These are phyloP conservation scores for Ctenomys sociabilis DNA, from an alignment of 2,113 vertebrate species.

Conservation along the genomic window DNA sequence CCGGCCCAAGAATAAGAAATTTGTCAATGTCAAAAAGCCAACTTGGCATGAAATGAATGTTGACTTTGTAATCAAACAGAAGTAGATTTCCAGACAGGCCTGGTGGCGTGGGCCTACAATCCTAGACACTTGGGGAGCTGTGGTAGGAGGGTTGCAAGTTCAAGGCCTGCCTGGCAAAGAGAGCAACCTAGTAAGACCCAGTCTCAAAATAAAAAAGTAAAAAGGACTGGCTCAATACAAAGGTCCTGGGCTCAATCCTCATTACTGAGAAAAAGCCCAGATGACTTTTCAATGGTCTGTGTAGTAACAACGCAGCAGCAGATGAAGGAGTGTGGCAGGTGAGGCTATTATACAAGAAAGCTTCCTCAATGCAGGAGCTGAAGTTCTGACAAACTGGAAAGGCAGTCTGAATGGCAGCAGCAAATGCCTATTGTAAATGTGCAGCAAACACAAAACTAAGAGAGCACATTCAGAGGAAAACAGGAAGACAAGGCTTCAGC, in stretches of 20 bases:
- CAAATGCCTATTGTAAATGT: not conserved
- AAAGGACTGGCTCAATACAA: not conserved
- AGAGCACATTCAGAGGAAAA: not conserved
- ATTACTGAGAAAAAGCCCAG: not conserved
- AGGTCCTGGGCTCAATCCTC: not conserved
- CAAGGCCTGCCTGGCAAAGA: not conserved
- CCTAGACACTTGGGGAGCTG: not conserved
- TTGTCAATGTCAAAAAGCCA: not conserved
- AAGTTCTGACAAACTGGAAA: not conserved
- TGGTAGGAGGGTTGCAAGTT: not conserved
- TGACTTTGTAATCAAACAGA: not conserved
- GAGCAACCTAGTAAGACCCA: not conserved
- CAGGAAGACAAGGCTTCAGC: rapidly evolving
- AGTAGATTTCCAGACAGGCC: not conserved
- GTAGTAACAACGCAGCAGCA: not conserved
- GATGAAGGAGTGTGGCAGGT: not conserved
- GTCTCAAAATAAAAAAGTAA: not conserved
- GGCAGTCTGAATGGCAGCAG: not conserved
- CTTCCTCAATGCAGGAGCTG: not conserved
- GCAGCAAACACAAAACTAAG: not conserved
- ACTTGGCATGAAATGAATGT: not conserved
- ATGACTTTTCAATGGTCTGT: not conserved
- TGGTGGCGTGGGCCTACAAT: too few relatives aligned
- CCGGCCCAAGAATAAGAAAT: not conserved
- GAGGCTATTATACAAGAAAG: not conserved